Evolutionary conservation across 2,113 vertebrate species (phyloP).

Genomic region (Nannobrachium achirus): DNA sequence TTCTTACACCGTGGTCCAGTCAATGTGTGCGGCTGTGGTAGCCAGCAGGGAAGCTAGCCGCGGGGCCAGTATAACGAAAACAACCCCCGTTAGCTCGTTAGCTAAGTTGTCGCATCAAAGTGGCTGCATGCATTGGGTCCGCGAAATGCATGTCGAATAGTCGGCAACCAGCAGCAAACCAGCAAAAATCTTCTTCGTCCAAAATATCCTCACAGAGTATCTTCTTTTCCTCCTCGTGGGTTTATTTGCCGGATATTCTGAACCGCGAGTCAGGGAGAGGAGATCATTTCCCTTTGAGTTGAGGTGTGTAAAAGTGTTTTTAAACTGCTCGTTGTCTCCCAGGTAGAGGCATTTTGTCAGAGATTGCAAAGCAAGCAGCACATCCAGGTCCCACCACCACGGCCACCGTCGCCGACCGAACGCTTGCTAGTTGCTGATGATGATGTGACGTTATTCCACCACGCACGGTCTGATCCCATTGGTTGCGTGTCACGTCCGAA

Average conservation of each 20-base stretch:
- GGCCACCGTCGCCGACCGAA: too few species aligned
- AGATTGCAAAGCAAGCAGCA: conserved; percentile 64
- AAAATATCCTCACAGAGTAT: too few species aligned
- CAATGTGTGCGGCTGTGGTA: neutral
- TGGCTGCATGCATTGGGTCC: conserved; percentile 38
- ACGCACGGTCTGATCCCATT: conserved; percentile 80
- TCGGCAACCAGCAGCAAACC: neutral
- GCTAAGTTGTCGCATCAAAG: conserved; percentile 56
- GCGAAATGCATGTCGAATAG: conserved; percentile 31
- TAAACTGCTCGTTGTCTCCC: conserved; percentile 23
- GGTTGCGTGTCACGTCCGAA: conserved; percentile 79
- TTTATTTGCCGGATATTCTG: neutral
- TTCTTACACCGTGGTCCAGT: neutral
- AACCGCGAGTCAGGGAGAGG: neutral
- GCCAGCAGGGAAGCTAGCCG: conserved; percentile 49
- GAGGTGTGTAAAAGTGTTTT: conserved; percentile 28
- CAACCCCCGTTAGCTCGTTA: conserved; percentile 73
- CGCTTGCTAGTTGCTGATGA: too few species aligned
- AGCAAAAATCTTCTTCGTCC: conserved; percentile 3
- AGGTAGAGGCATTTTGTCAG: conserved; percentile 25
- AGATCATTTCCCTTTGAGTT: conserved; percentile 13
- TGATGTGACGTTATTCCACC: conserved; percentile 84
- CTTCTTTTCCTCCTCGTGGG: neutral
- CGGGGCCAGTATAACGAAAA: conserved; percentile 57
- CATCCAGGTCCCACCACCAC: conserved; percentile 82